These are phyloP conservation scores for Agrochola lychnidis DNA, from an alignment of 2,888 invertebrate genomes.

Conservation along the genomic window DNA sequence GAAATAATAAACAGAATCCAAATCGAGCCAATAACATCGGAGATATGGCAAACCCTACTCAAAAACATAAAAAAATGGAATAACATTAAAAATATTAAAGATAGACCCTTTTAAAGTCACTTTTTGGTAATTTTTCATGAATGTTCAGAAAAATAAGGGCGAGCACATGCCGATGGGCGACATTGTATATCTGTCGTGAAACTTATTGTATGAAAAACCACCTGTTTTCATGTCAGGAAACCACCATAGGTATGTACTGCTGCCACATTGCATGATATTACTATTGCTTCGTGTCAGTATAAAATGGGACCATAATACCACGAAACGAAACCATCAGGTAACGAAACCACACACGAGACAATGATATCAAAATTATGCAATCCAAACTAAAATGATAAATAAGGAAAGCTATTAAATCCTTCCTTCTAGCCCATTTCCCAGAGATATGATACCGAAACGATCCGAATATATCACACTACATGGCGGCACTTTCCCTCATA, in stretches of 20 bases:
- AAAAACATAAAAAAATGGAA: too few species aligned
- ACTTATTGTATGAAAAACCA: neutral
- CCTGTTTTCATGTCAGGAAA: neutral
- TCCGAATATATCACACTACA: slow-evolving; percentile 23
- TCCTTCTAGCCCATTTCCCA: neutral
- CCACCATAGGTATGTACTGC: neutral
- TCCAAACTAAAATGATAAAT: slow-evolving; percentile 2
- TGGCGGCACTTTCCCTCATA: slow-evolving; percentile 36
- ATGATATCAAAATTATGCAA: slow-evolving; percentile 1
- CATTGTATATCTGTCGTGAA: neutral
- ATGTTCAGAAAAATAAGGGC: too few species aligned
- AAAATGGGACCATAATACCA: neutral
- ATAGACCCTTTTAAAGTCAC: too few species aligned
- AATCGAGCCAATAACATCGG: too few species aligned
- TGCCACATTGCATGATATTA: neutral
- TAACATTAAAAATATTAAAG: too few species aligned
- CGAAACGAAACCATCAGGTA: neutral
- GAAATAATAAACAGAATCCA: too few species aligned
- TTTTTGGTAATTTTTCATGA: too few species aligned
- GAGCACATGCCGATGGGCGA: too few species aligned
- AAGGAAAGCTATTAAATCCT: slow-evolving; percentile 15
- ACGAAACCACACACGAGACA: neutral
- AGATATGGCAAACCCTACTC: too few species aligned
- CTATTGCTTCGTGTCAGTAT: neutral
- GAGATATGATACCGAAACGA: neutral